Evolutionary conservation across 2,888 invertebrate species (phyloP).

Genomic region (Cyaniris semiargus): DNA sequence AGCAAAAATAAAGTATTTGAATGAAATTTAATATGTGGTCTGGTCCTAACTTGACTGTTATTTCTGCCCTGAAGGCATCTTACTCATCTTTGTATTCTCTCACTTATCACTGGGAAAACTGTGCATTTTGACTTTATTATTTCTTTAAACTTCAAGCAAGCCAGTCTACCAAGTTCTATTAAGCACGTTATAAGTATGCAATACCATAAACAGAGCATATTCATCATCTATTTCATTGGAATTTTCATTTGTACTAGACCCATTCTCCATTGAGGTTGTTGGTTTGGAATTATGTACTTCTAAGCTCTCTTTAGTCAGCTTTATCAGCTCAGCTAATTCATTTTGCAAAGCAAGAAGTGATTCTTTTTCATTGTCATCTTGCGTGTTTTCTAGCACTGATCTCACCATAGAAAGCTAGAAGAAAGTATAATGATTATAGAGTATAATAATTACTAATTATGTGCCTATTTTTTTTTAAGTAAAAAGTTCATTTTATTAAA

Average conservation of each 20-base stretch:
- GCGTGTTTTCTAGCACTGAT: slow-evolving; percentile 74
- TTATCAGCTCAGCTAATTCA: slow-evolving; percentile 84
- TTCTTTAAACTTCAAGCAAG: background rate
- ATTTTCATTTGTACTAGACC: slow-evolving; percentile 38
- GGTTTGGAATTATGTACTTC: slow-evolving; percentile 51
- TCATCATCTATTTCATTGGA: slow-evolving; percentile 72
- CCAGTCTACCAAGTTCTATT: no score
- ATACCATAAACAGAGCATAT: slow-evolving; percentile 84
- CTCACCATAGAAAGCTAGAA: slow-evolving; percentile 82
- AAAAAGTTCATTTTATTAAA: background rate
- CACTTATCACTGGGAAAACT: no score
- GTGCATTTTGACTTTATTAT: background rate
- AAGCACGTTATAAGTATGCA: background rate
- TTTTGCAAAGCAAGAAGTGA: slow-evolving; percentile 81
- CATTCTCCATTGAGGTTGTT: slow-evolving; percentile 35
- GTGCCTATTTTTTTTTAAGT: background rate
- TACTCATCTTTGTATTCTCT: no score
- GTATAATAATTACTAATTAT: background rate
- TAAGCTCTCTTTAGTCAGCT: slow-evolving; percentile 83
- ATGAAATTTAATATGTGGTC: no score
- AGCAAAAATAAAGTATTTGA: no score
- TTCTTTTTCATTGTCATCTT: slow-evolving; percentile 73
- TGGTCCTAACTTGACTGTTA: no score
- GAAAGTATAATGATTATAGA: slow-evolving; percentile 25
- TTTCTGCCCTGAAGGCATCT: no score